Conservation (phyloP, 2,113 vertebrate genomes). For the Trachemys scripta region DNA sequence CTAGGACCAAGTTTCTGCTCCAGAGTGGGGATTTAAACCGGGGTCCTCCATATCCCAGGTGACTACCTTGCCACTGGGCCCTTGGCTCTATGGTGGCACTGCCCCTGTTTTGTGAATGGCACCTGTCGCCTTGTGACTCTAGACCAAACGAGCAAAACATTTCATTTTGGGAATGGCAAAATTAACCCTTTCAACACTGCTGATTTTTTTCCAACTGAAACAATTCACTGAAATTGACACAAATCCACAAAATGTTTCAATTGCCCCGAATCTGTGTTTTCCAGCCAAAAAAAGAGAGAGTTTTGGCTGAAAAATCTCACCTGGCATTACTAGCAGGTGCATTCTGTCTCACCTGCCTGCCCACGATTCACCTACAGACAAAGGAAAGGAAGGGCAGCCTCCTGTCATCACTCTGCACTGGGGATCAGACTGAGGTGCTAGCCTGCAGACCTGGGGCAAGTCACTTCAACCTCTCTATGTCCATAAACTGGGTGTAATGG, state of each 20-base stretch:
- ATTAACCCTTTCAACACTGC: background rate
- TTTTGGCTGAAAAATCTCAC: background rate
- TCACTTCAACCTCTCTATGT: background rate
- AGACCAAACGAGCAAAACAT: background rate
- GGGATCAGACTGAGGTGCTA: background rate
- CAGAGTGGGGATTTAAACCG: background rate
- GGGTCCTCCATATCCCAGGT: background rate
- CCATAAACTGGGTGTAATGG: rapidly evolving
- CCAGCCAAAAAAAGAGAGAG: background rate
- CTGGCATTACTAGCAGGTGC: background rate
- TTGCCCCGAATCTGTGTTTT: background rate
- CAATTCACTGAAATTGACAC: background rate
- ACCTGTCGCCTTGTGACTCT: background rate
- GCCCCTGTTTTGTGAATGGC: background rate
- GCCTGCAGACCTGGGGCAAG: background rate
- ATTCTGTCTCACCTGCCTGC: background rate
- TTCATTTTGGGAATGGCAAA: background rate
- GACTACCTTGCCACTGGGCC: background rate
- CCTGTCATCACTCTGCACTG: background rate
- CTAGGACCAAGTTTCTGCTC: background rate
- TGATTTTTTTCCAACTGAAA: background rate
- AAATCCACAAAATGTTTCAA: background rate
- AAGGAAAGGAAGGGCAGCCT: background rate
- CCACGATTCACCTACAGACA: background rate
- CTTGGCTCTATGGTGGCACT: background rate